Evolutionary conservation across 2,797 vertebrate genomes (phyloP), one percentile per base, ranked within the genome.

Genomic region (Sebastes hubbsi): DNA sequence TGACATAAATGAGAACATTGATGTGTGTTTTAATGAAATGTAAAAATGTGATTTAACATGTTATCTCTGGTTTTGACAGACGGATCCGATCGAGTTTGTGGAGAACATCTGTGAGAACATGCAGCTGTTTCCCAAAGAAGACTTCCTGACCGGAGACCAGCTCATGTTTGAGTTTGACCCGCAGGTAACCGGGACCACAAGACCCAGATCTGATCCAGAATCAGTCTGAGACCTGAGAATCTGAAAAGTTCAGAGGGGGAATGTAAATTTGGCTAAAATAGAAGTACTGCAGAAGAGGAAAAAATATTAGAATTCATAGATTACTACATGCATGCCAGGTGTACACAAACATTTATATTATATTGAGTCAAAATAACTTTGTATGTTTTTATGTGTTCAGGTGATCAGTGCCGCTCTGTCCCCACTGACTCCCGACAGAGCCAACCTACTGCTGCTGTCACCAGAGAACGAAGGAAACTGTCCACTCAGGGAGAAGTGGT

Each of bases 31-130:
- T 2, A 55, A 67, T 52, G 0, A 34, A 56, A 56, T 12, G 13
- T 42, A 29, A 30, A 61, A 0, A 68, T 30, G 24, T 38, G 18
- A 29, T 46, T 46, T 0, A 24, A 29, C 8, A 24, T 66, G 12
- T 74, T 36, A 34, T 60, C n/a, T 59, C 16, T n/a, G 22, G 11
- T 24, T 42, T 8, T 63, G 4, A 74, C 92, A 99, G 98, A 98
- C 96, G 42, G 98, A 99, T 90, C 98, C 98, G 24, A 97, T 98
- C 65, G 97, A 98, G 75, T 98, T 97, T 59, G 98, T 97, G 84
- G 97, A 98, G 92, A 97, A 96, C 90, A 96, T 99, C 75, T 99
- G 98, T 95, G 98, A 99, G 94, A 99, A 98, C 93, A 99, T 99
- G 97, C 98, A 99, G 89, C 93, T 99, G 54, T 99, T 97, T 85